These are phyloP conservation scores for Alsophila aescularia DNA, from an alignment of 2,888 invertebrate genomes.

Conservation along the genomic window DNA sequence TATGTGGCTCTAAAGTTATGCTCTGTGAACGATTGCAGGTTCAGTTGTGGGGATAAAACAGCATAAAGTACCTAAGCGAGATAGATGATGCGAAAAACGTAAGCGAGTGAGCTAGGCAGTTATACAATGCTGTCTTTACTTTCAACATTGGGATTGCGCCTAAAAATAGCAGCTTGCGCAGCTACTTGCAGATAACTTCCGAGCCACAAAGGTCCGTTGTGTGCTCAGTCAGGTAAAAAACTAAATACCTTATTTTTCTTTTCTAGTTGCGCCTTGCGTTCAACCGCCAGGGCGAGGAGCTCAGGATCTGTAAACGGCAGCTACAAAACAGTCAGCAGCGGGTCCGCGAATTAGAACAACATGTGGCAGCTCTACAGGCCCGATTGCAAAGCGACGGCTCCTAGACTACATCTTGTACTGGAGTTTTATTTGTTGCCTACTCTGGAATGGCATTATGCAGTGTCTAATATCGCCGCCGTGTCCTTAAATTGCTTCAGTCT, in stretches of 20 bases:
- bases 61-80: too few species aligned
- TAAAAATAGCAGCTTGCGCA: too few species aligned
- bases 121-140: too few species aligned
- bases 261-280: conserved; percentile 89
- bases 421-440: conserved; percentile 4
- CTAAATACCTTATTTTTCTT: background rate
- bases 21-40: too few species aligned
- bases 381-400: conserved; percentile 54
- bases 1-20: too few species aligned
- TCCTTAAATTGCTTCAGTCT: conserved; percentile 17
- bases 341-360: conserved; percentile 92
- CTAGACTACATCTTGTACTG: conserved; percentile 35
- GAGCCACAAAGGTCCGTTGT: too few species aligned
- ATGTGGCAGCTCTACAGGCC: conserved; percentile 86
- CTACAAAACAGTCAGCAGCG: conserved; percentile 91
- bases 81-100: too few species aligned
- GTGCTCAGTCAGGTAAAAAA: too few species aligned
- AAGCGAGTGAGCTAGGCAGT: too few species aligned
- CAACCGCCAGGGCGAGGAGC: conserved; percentile 91
- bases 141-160: too few species aligned
- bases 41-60: too few species aligned
- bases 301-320: conserved; percentile 90
- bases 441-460: conserved; percentile 11
- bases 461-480: conserved; percentile 16
- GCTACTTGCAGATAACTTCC: too few species aligned